A percentile compares a stretch with the other conserved stretches of the same genome.
Evolutionary conservation across 2,797 vertebrate species (phyloP).

Genomic region (Hippopotamyrus pictus): DNA sequence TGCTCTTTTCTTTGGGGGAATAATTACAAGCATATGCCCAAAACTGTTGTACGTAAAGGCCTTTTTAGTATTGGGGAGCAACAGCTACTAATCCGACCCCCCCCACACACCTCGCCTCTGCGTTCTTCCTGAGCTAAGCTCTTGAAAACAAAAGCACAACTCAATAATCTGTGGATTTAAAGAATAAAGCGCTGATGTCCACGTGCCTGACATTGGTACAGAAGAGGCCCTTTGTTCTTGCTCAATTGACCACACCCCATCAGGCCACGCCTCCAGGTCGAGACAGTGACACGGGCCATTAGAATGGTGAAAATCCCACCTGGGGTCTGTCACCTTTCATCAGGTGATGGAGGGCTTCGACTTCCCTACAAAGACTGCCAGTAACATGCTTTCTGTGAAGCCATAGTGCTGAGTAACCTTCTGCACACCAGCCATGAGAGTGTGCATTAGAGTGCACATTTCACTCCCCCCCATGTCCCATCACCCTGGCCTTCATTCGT

Average conservation of each 20-base stretch:
- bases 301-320: constrained; percentile 11
- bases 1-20: background rate
- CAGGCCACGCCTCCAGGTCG: constrained; percentile 1
- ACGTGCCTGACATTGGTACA: background rate
- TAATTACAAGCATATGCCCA: constrained; percentile 2
- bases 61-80: background rate
- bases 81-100: background rate
- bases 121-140: background rate
- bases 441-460: constrained; percentile 10
- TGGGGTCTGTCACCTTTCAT: constrained; percentile 24
- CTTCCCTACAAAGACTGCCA: background rate
- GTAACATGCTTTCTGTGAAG: constrained; percentile 26
- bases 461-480: background rate
- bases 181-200: background rate
- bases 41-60: background rate
- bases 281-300: background rate
- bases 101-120: background rate
- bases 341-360: background rate
- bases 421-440: constrained; percentile 12
- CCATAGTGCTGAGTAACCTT: constrained; percentile 14
- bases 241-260: background rate
- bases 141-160: background rate
- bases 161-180: background rate
- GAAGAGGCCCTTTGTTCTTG: background rate
- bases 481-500: constrained; percentile 10